A percentile compares a stretch with the other conserved stretches of the same genome.
Evolutionary conservation across 2,113 vertebrate species (phyloP).

Genomic region (Ailuropoda melanoleuca): DNA sequence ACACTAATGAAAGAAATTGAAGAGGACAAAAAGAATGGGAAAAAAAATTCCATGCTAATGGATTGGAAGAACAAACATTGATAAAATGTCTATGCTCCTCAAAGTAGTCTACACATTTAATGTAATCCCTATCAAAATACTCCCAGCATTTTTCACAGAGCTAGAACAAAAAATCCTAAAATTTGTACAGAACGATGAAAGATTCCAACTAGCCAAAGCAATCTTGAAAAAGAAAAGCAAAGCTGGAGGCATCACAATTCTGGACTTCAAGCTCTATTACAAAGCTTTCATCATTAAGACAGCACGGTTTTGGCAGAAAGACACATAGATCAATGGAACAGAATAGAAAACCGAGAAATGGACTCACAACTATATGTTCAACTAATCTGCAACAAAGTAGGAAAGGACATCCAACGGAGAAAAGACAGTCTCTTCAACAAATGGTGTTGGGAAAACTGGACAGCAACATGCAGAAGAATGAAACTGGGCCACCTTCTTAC

Average conservation of each 20-base stretch:
- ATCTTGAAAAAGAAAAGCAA: background rate
- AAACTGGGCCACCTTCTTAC: no score
- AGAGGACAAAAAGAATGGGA: background rate
- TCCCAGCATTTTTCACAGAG: background rate
- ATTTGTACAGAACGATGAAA: background rate
- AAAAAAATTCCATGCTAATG: background rate
- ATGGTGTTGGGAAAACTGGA: no score
- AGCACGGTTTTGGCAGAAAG: background rate
- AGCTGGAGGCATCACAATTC: background rate
- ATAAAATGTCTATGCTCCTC: background rate
- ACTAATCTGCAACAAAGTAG: background rate
- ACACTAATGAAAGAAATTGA: background rate
- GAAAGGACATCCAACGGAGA: background rate
- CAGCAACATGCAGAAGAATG: no score
- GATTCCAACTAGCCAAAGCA: background rate
- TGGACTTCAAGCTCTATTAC: background rate
- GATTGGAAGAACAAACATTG: background rate
- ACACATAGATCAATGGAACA: background rate
- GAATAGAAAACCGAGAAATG: background rate
- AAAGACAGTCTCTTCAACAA: no score
- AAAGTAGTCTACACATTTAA: background rate
- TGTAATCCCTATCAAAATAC: background rate
- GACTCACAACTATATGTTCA: background rate
- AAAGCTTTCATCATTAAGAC: background rate
- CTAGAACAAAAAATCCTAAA: background rate